Base-by-base conservation (phyloP, 2,113 vertebrate genomes). In the Hypanus sabinus region DNA sequence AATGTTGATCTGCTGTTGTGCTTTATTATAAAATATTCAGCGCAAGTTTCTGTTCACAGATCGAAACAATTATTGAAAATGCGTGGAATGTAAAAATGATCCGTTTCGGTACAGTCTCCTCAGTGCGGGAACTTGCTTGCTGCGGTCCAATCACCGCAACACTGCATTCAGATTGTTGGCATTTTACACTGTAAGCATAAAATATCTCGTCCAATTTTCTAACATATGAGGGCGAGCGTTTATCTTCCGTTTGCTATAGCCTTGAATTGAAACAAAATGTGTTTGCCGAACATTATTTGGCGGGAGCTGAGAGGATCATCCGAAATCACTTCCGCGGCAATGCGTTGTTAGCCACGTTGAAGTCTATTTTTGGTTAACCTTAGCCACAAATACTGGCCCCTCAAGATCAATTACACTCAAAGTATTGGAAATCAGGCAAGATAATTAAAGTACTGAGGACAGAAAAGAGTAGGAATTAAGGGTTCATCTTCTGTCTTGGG, bases 41-140 rank as follows among this genome's bases (percentile, higher is more conserved):
- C 20, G 22, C 46, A 85, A 55, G 46, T 57, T 85, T 24, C 55
- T 85, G 55, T 87, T n/a, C 57, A 76, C 27, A 76, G 75, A 65
- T 62, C n/a, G 30, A 33, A 90, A 90, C 27, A 90, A 90, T 90
- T 90, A n/a, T 88, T 1, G 60, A 90, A 88, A 90, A 33, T 68
- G 60, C 62, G 30, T 65, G 85, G 85, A 33, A 14, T 68, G 85
- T 90, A 88, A 65, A 88, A 16, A n/a, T 65, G 27, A 62, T 88
- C 33, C 85, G 14, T 90, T 90, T 90, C 18, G 33, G 60, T 16
- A 68, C n/a, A 33, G 65, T 90, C 62, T 62, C 10, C 60, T n/a
- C 22, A n/a, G 16, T 65, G 30, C 85, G 10, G 60, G 14, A 18
- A n/a, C 27, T 90, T 90, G 1, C n/a, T 36, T 14, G 12, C n/a